Percentiles rank a stretch among this genome's conserved stretches.
phyloP scores from a whole-genome alignment of 1,140 invertebrate genomes.

The Drosophila teissieri region DNA sequence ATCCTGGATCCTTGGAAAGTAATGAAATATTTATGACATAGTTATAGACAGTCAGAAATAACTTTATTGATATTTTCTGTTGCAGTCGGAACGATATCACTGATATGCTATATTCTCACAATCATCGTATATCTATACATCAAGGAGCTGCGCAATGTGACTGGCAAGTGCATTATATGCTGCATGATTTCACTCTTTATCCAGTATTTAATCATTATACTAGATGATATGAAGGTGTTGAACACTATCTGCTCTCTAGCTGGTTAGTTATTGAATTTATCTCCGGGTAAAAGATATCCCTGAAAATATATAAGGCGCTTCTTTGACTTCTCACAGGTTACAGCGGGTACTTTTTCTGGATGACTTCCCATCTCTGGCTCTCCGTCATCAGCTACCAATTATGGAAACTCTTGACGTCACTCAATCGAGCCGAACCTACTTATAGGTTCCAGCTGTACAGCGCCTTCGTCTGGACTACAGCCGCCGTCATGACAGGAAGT shows the following conservation, averaged over 20 bases:
- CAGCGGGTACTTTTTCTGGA: not conserved
- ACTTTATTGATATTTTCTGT: not conserved
- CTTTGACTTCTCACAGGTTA: not conserved
- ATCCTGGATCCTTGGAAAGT: not conserved
- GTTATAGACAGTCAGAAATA: too few relatives aligned
- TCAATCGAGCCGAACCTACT: not conserved
- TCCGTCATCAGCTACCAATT: not conserved
- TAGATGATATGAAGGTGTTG: not conserved
- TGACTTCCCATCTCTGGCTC: not conserved
- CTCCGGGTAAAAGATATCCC: not conserved
- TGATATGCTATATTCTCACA: not conserved
- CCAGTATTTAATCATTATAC: not conserved
- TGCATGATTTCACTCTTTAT: not conserved
- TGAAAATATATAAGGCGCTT: too few relatives aligned
- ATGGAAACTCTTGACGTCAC: not conserved
- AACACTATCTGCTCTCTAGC: not conserved
- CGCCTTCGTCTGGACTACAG: not conserved
- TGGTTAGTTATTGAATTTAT: not conserved
- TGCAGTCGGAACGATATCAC: not conserved
- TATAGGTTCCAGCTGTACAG: not conserved
- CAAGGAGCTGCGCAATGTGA: not conserved
- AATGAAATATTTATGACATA: not conserved
- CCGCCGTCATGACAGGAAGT: not conserved
- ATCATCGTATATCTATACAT: not conserved
- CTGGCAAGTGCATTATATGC: not conserved